Conservation (phyloP, 2,888 invertebrate species). For the Beris chalybata region DNA sequence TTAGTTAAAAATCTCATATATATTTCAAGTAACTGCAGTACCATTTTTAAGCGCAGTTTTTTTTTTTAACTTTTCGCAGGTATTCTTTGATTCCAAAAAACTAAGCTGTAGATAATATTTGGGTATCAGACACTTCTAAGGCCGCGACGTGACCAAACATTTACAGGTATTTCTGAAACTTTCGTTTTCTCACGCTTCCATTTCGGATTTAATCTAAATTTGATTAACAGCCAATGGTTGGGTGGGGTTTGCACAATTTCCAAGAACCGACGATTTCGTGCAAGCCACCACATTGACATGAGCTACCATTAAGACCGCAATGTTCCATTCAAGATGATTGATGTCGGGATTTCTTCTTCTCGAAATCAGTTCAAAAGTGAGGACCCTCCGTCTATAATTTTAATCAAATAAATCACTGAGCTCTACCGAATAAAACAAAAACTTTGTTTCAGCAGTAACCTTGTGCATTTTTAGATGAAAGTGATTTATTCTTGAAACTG, state of each 20-base stretch:
- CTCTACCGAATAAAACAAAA: not conserved
- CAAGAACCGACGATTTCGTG: slow-evolving; percentile 27
- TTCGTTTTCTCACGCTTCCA: slow-evolving; percentile 31
- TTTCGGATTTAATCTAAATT: slow-evolving; percentile 23
- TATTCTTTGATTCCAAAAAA: no score
- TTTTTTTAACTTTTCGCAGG: no score
- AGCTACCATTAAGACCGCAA: slow-evolving; percentile 35
- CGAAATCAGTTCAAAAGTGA: slow-evolving; percentile 26
- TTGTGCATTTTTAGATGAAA: not conserved
- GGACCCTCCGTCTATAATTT: slow-evolving; percentile 38
- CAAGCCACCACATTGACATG: slow-evolving; percentile 30
- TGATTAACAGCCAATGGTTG: slow-evolving; percentile 29
- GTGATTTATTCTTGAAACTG: slow-evolving; percentile 25
- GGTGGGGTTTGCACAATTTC: slow-evolving; percentile 22
- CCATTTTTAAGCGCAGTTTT: no score
- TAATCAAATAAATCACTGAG: slow-evolving; percentile 39
- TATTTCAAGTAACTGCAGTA: no score
- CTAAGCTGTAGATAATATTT: no score
- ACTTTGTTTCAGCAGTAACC: no score
- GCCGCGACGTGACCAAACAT: no score
- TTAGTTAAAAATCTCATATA: no score
- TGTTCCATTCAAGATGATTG: slow-evolving; percentile 25
- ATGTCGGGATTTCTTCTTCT: slow-evolving; percentile 25
- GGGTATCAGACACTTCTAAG: no score
- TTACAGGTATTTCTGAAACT: not conserved